These are phyloP conservation scores for Calyptommatus sinebrachiatus DNA, from an alignment of 2,113 vertebrate species.

Conservation along the genomic window DNA sequence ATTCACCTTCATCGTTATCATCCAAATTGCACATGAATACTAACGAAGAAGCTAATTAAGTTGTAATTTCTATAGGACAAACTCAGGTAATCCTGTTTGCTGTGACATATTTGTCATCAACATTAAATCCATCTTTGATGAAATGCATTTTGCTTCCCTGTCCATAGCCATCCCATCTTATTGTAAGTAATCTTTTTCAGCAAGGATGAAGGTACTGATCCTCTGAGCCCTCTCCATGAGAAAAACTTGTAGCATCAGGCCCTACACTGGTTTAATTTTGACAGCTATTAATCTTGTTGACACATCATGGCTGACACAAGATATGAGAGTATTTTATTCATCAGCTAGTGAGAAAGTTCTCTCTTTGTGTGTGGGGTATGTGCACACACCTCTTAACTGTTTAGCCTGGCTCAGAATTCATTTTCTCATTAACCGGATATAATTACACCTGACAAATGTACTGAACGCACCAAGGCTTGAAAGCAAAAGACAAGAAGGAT, in stretches of 20 bases:
- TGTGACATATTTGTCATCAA: background rate
- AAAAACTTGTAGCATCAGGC: constrained; percentile 33
- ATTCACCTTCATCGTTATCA: too few relatives aligned
- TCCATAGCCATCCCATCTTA: background rate
- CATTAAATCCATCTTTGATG: constrained; percentile 4
- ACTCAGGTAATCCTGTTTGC: background rate
- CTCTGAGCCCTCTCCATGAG: constrained; percentile 20
- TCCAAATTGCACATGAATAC: too few relatives aligned
- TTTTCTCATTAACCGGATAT: constrained; percentile 33
- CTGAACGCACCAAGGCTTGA: constrained; percentile 32
- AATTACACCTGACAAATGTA: constrained; percentile 54
- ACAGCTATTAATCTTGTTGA: constrained; percentile 48
- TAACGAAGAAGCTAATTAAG: background rate
- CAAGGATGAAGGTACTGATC: constrained; percentile 6
- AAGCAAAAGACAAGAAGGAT: constrained; percentile 44
- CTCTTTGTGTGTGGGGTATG: constrained; percentile 60
- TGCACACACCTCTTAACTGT: constrained; percentile 51
- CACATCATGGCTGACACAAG: constrained; percentile 50
- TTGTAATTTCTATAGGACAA: background rate
- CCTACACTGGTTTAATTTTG: constrained; percentile 38
- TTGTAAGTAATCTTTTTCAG: constrained; percentile 1
- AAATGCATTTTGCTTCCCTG: background rate
- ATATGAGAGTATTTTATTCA: constrained; percentile 53
- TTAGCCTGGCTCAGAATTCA: constrained; percentile 45
- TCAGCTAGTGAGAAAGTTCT: constrained; percentile 53